A percentile compares a stretch with the other conserved stretches of the same genome.
phyloP scores from a whole-genome alignment of 2,888 invertebrate genomes.

The Drosophila siamana region DNA sequence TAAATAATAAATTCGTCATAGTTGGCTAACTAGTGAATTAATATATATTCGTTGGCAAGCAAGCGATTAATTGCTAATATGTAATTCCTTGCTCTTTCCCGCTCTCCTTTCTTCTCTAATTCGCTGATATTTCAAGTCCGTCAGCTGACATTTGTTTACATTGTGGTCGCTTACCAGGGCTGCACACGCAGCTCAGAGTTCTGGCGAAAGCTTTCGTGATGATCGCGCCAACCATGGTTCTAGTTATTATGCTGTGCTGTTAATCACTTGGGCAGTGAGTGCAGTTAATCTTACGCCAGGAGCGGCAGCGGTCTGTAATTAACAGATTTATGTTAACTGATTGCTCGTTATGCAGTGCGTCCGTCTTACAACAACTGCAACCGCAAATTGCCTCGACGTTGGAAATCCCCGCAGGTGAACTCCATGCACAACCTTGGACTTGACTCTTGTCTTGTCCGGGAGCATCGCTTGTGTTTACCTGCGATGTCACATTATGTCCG shows the following conservation, averaged over 20 bases:
- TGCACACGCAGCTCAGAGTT: constrained; percentile 18
- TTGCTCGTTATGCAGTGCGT: constrained; percentile 27
- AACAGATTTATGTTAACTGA: constrained; percentile 46
- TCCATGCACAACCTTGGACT: constrained; percentile 68
- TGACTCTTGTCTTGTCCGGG: constrained; percentile 51
- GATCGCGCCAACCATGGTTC: neutral
- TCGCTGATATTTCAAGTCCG: neutral
- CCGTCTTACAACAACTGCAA: constrained; percentile 20
- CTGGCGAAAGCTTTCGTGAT: neutral
- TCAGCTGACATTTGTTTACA: constrained; percentile 56
- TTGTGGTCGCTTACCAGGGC: constrained; percentile 28
- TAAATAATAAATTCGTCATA: constrained; percentile 12
- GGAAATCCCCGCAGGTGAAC: constrained; percentile 8
- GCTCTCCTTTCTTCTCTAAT: constrained; percentile 2
- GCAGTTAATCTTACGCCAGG: constrained; percentile 8
- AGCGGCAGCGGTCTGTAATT: constrained; percentile 23
- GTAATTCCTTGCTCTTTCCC: too few relatives aligned
- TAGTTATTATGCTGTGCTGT: constrained; percentile 1
- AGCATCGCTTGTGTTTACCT: constrained; percentile 13
- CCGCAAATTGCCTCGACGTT: neutral
- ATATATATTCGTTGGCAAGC: neutral
- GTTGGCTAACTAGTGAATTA: neutral
- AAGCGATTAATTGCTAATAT: neutral
- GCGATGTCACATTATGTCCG: constrained; percentile 51
- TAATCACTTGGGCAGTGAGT: neutral